These are phyloP conservation scores for Melanostoma scalare DNA, from an alignment of 2,888 invertebrate species.

Conservation along the genomic window DNA sequence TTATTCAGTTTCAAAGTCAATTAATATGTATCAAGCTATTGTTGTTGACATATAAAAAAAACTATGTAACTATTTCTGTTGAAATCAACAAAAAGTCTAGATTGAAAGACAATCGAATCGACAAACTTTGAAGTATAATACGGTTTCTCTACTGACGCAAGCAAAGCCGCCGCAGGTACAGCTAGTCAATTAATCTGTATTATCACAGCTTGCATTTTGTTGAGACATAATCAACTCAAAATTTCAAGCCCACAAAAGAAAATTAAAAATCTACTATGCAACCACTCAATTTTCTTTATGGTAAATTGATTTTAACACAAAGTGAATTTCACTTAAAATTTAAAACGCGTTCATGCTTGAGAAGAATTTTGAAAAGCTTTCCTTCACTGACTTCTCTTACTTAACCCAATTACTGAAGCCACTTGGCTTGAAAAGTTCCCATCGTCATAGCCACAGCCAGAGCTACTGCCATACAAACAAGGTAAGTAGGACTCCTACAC, in stretches of 20 bases:
- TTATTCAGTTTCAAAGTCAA: too few relatives aligned
- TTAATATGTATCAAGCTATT: too few relatives aligned
- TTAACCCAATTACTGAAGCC: slow-evolving; percentile 56
- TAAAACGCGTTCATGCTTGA: slow-evolving; percentile 25
- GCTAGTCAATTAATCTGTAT: too few relatives aligned
- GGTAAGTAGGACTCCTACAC: slow-evolving; percentile 61
- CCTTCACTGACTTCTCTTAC: slow-evolving; percentile 24
- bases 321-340: slow-evolving; percentile 29
- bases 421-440: slow-evolving; percentile 43
- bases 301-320: slow-evolving; percentile 50
- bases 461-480: slow-evolving; percentile 2
- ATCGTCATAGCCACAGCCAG: slow-evolving; percentile 6
- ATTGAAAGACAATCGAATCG: too few relatives aligned
- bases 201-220: too few relatives aligned
- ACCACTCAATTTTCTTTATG: slow-evolving; percentile 40
- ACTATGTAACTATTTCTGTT: too few relatives aligned
- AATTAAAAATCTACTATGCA: background rate
- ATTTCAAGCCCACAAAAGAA: background rate
- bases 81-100: too few relatives aligned
- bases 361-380: slow-evolving; percentile 9
- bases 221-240: too few relatives aligned
- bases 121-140: too few relatives aligned
- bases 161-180: too few relatives aligned
- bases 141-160: too few relatives aligned
- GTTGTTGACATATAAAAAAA: too few relatives aligned